These are phyloP conservation scores for Gari tellinella DNA, from an alignment of 2,888 invertebrate species.

Conservation along the genomic window DNA sequence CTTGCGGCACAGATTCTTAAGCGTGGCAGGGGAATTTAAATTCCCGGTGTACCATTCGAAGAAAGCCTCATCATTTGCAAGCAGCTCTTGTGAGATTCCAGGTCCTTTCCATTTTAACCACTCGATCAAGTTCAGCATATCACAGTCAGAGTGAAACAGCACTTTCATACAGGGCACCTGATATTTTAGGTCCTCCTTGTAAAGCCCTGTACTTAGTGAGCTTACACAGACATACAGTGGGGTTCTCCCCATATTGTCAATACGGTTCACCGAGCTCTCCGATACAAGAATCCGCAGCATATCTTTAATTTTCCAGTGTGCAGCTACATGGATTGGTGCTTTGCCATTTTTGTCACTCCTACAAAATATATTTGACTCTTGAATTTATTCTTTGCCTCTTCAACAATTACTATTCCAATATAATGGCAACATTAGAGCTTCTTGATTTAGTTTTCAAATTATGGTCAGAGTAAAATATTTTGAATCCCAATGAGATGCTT, in stretches of 20 bases:
- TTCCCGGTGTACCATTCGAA: slow-evolving; percentile 80
- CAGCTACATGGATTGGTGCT: slow-evolving; percentile 83
- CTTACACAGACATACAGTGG: slow-evolving; percentile 83
- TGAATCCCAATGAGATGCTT: no score
- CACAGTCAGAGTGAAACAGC: slow-evolving; percentile 82
- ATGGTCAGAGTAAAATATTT: no score
- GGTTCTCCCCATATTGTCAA: slow-evolving; percentile 81
- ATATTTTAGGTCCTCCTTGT: slow-evolving; percentile 82
- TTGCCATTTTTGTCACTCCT: slow-evolving; percentile 82
- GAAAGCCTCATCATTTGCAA: slow-evolving; percentile 77
- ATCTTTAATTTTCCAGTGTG: slow-evolving; percentile 83
- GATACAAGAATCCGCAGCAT: slow-evolving; percentile 79
- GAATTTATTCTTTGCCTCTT: no score
- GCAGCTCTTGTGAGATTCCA: slow-evolving; percentile 79
- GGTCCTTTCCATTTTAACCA: slow-evolving; percentile 84
- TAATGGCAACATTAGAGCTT: no score
- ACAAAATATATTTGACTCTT: no score
- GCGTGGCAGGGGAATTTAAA: slow-evolving; percentile 78
- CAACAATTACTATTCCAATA: no score
- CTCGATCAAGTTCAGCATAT: slow-evolving; percentile 84
- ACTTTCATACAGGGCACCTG: slow-evolving; percentile 81
- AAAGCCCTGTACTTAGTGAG: slow-evolving; percentile 83
- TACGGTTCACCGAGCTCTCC: slow-evolving; percentile 77
- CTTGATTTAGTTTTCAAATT: no score
- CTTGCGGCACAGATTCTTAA: slow-evolving; percentile 83